These are phyloP conservation scores for Eupithecia exiguata DNA, from an alignment of 2,888 invertebrate species.

Conservation along the genomic window DNA sequence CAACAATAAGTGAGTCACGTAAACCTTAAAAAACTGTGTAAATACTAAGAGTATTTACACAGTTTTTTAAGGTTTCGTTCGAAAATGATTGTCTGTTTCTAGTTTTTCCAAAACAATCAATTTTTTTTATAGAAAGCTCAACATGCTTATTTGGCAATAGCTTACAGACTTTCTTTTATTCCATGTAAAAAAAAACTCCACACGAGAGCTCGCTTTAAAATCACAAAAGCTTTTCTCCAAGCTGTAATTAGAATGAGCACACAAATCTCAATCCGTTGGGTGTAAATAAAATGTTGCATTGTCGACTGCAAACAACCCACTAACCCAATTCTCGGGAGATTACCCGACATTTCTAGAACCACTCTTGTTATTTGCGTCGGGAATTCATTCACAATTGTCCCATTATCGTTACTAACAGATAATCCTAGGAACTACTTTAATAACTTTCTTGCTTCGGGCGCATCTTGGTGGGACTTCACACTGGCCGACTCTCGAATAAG, in stretches of 20 bases:
- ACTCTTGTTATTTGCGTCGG: slow-evolving; percentile 29
- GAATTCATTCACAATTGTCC: slow-evolving; percentile 32
- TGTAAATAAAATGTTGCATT: slow-evolving; percentile 38
- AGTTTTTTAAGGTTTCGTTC: too few relatives aligned
- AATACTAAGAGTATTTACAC: too few relatives aligned
- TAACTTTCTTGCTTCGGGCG: slow-evolving; percentile 5
- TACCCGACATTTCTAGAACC: slow-evolving; percentile 28
- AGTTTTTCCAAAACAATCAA: too few relatives aligned
- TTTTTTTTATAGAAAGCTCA: too few relatives aligned
- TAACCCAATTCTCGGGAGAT: slow-evolving; percentile 37
- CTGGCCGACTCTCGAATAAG: neutral
- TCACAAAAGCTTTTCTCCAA: slow-evolving; percentile 16
- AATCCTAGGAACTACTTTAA: slow-evolving; percentile 29
- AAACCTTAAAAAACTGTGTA: too few relatives aligned
- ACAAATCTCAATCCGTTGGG: slow-evolving; percentile 27
- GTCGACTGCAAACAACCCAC: slow-evolving; percentile 33
- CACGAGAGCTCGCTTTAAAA: neutral
- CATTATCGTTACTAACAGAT: slow-evolving; percentile 37
- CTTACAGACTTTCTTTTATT: neutral
- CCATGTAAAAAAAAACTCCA: neutral
- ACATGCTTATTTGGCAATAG: neutral
- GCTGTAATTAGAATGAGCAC: slow-evolving; percentile 30
- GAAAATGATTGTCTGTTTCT: too few relatives aligned
- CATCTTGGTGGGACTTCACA: slow-evolving; percentile 2
- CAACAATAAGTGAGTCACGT: too few relatives aligned